These are phyloP conservation scores for Oxyteleia sp. DNA, from an alignment of 2,888 invertebrate species.

Conservation along the genomic window DNA sequence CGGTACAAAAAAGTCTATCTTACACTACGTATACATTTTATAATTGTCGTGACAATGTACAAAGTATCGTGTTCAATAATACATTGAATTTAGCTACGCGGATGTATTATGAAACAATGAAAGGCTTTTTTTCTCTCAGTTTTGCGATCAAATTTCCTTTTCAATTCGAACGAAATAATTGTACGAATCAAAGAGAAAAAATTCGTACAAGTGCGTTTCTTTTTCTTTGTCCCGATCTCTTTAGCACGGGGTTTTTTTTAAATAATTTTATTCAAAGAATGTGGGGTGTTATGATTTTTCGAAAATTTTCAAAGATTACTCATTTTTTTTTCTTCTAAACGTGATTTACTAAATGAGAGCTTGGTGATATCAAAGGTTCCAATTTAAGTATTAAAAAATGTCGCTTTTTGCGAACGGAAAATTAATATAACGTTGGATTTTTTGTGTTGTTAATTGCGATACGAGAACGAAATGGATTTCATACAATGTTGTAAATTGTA, in stretches of 20 bases:
- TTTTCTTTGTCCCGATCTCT: conserved; percentile 16
- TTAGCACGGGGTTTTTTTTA: conserved; percentile 6
- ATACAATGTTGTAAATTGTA: conserved; percentile 45
- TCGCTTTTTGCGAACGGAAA: conserved; percentile 11
- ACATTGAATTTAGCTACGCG: conserved; percentile 40
- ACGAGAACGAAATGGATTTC: conserved; percentile 27
- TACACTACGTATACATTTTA: conserved; percentile 54
- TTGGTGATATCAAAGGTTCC: conserved; percentile 42
- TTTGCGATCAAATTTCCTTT: conserved; percentile 36
- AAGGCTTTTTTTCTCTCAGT: conserved; percentile 31
- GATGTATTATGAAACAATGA: conserved; percentile 42
- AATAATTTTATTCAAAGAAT: conserved; percentile 15
- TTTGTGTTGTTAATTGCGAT: conserved; percentile 34
- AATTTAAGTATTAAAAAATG: conserved; percentile 14
- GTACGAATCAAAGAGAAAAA: conserved; percentile 29
- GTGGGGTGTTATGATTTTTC: conserved; percentile 14
- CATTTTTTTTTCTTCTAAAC: conserved; percentile 7
- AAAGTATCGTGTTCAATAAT: conserved; percentile 59
- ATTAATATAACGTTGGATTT: conserved; percentile 41
- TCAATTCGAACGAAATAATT: conserved; percentile 3
- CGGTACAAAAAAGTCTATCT: conserved; percentile 55
- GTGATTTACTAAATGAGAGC: conserved; percentile 37
- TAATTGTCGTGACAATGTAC: conserved; percentile 58
- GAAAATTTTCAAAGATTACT: conserved; percentile 17
- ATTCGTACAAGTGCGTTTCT: conserved; percentile 2